These are phyloP conservation scores for Anser brachyrhynchus DNA, from an alignment of 2,113 vertebrate genomes.

Conservation along the genomic window DNA sequence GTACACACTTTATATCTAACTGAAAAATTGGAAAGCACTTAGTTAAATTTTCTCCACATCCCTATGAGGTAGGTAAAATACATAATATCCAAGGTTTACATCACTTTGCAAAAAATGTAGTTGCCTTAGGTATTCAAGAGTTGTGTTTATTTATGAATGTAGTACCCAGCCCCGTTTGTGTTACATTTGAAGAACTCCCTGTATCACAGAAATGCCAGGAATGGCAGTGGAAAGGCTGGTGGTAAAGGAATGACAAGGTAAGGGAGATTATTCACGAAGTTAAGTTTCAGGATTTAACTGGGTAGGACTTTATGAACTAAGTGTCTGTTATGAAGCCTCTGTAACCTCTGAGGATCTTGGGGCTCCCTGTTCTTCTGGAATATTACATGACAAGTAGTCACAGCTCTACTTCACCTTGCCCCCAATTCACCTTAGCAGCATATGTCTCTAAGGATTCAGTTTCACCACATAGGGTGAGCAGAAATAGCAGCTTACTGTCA, in stretches of 20 bases:
- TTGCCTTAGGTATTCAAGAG: background rate
- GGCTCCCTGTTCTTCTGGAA: slow-evolving; percentile 14
- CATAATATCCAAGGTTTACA: background rate
- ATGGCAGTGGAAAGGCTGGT: background rate
- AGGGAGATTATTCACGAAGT: background rate
- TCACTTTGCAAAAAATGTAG: background rate
- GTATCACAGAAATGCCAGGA: background rate
- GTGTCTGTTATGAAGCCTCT: background rate
- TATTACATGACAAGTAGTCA: background rate
- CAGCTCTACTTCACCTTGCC: slow-evolving; percentile 51
- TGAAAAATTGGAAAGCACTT: background rate
- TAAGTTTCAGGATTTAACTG: background rate
- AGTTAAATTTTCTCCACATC: background rate
- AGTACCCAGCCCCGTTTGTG: background rate
- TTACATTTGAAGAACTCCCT: background rate
- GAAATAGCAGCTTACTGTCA: slow-evolving; percentile 57
- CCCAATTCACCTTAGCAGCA: slow-evolving; percentile 53
- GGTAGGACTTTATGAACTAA: background rate
- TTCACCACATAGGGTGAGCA: slow-evolving; percentile 30
- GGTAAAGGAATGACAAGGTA: background rate
- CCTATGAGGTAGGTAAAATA: background rate
- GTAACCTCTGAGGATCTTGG: background rate
- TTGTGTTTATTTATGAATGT: background rate
- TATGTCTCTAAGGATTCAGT: slow-evolving; percentile 42
- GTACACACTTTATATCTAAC: background rate